Percentiles rank a stretch among this genome's conserved stretches.
These are phyloP conservation scores for Caracal caracal DNA, from an alignment of 2,113 vertebrate genomes.

Conservation along the genomic window DNA sequence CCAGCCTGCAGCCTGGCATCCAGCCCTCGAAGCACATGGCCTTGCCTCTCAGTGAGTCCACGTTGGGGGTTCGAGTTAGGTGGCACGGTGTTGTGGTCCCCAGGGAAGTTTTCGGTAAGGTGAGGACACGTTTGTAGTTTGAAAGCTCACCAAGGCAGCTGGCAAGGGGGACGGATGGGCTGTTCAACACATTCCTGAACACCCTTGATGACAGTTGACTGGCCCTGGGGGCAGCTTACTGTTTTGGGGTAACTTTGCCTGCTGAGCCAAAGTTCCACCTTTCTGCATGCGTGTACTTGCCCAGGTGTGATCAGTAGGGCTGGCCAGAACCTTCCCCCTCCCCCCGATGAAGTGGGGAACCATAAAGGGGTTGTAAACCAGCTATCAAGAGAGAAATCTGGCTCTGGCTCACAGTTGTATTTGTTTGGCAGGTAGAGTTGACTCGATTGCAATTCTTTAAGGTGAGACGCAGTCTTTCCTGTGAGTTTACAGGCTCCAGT, in stretches of 20 bases:
- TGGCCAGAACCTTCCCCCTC: neutral
- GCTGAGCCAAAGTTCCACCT: neutral
- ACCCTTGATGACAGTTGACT: neutral
- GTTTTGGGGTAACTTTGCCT: neutral
- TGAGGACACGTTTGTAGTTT: neutral
- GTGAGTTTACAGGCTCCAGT: neutral
- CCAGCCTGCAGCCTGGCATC: neutral
- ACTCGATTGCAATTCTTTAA: neutral
- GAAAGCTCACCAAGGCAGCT: neutral
- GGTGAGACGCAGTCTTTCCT: neutral
- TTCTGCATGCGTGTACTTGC: neutral
- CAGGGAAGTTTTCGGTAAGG: neutral
- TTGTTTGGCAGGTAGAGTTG: neutral
- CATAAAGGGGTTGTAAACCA: neutral
- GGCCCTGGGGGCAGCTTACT: neutral
- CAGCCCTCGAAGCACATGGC: neutral
- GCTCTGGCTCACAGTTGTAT: neutral
- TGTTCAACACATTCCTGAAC: neutral
- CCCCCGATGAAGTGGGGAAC: neutral
- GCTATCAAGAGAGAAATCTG: neutral
- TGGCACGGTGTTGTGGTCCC: neutral
- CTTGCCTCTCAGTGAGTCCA: neutral
- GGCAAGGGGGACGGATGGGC: neutral
- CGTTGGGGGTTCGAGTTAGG: neutral
- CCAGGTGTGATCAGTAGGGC: neutral